Percentiles rank a stretch among this genome's conserved stretches.
Evolutionary conservation across 1,140 invertebrate species (phyloP).

Genomic region (Stenopsyche tienmushanensis): DNA sequence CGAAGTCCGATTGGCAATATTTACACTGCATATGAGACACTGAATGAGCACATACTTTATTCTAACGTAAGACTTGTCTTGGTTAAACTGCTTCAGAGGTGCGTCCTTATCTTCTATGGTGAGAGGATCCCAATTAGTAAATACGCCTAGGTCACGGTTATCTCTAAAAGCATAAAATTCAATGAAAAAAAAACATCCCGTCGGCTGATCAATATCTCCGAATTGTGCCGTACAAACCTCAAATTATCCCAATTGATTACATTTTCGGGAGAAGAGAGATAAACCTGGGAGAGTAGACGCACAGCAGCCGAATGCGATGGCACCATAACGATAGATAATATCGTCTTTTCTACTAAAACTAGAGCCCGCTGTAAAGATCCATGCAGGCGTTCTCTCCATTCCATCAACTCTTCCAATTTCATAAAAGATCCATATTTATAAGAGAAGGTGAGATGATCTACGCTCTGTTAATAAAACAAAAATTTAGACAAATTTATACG

Average conservation of each 20-base stretch:
- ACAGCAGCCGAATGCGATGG: constrained; percentile 47
- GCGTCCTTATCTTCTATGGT: constrained; percentile 72
- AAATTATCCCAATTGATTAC: constrained; percentile 54
- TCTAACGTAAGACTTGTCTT: constrained; percentile 48
- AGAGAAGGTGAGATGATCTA: constrained; percentile 87
- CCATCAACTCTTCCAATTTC: constrained; percentile 88
- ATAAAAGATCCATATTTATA: constrained; percentile 94
- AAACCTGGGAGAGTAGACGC: constrained; percentile 41
- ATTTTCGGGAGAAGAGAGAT: constrained; percentile 47
- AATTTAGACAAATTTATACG: too few relatives aligned
- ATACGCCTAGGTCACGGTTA: constrained; percentile 62
- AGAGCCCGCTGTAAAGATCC: constrained; percentile 80
- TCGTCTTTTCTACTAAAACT: constrained; percentile 74
- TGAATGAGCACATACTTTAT: constrained; percentile 49
- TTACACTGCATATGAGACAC: constrained; percentile 45
- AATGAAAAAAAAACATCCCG: constrained; percentile 8
- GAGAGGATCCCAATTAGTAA: constrained; percentile 62
- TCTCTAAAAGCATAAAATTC: constrained; percentile 47
- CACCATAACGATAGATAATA: constrained; percentile 68
- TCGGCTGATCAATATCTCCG: neutral
- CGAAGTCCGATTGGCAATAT: constrained; percentile 39
- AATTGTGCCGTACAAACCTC: constrained; percentile 40
- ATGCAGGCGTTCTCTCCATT: constrained; percentile 77
- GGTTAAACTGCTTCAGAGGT: constrained; percentile 54
- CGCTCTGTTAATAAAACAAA: constrained; percentile 66